Evolutionary conservation across 2,797 vertebrate species (phyloP).

Genomic region (Tympanoctomys barrerae): DNA sequence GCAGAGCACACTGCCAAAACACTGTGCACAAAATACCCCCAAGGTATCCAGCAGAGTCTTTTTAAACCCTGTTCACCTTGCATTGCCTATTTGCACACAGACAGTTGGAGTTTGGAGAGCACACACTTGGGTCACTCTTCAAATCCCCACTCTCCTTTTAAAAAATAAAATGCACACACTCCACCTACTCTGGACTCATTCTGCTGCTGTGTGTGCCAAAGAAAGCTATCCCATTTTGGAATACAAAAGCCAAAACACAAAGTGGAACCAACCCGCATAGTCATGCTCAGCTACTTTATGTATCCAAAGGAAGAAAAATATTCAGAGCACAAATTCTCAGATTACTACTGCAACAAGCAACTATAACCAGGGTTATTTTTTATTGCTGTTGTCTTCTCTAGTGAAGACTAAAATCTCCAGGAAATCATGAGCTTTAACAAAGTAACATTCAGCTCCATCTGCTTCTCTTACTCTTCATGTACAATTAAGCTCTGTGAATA

Average conservation of each 20-base stretch:
- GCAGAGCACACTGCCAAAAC: conserved; percentile 78
- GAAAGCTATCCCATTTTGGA: conserved; percentile 78
- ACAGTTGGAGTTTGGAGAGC: conserved; percentile 77
- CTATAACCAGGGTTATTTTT: conserved; percentile 24
- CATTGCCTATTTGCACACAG: conserved; percentile 83
- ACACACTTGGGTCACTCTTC: conserved; percentile 80
- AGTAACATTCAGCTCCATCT: not conserved
- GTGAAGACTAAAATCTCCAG: conserved; percentile 42
- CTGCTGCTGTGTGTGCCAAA: conserved; percentile 69
- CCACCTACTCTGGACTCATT: conserved; percentile 46
- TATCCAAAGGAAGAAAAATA: conserved; percentile 73
- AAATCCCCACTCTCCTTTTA: conserved; percentile 74
- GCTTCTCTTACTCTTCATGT: conserved; percentile 1
- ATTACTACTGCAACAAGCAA: conserved; percentile 58
- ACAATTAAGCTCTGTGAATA: conserved; percentile 16
- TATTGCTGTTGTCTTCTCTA: conserved; percentile 51
- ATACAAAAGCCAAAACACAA: conserved; percentile 80
- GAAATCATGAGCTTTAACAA: conserved; percentile 56
- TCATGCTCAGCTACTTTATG: conserved; percentile 74
- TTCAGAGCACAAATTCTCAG: conserved; percentile 66
- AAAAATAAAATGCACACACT: conserved; percentile 64
- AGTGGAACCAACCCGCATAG: conserved; percentile 72
- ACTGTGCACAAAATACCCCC: conserved; percentile 82
- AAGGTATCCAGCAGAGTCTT: conserved; percentile 77
- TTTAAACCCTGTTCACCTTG: conserved; percentile 79